A percentile compares a stretch with the other conserved stretches of the same genome.
These are phyloP conservation scores for Hirudinaria manillensis DNA, from an alignment of 2,888 invertebrate species.

Conservation along the genomic window DNA sequence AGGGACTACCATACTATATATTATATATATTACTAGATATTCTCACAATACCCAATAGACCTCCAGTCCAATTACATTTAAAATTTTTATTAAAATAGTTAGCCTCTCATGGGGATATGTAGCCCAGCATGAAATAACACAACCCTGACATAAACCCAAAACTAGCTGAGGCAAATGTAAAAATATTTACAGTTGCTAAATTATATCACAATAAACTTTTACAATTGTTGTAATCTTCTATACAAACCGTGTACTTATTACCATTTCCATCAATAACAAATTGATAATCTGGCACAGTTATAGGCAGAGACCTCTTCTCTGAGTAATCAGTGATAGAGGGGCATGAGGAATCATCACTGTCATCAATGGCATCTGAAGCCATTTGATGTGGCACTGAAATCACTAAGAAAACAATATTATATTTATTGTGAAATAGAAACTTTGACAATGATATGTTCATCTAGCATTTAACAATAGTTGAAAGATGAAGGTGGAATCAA, in stretches of 20 bases:
- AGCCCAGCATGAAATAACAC: background rate
- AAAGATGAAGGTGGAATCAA: no score
- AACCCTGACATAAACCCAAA: background rate
- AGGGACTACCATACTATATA: no score
- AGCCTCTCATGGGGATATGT: background rate
- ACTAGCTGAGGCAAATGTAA: background rate
- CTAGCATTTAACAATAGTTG: background rate
- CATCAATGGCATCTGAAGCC: slow-evolving; percentile 50
- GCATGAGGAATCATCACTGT: slow-evolving; percentile 68
- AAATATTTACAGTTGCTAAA: background rate
- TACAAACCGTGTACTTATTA: slow-evolving; percentile 28
- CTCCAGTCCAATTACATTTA: no score
- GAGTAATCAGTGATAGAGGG: slow-evolving; percentile 65
- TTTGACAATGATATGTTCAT: background rate
- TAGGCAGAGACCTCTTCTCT: slow-evolving; percentile 76
- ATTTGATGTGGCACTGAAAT: slow-evolving; percentile 51
- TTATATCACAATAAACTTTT: background rate
- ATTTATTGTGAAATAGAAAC: background rate
- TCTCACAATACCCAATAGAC: no score
- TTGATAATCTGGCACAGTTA: slow-evolving; percentile 86
- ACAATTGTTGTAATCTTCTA: background rate
- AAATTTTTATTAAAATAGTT: no score
- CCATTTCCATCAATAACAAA: slow-evolving; percentile 59
- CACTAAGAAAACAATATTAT: slow-evolving; percentile 42
- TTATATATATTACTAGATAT: no score